Conservation (phyloP, 2,113 vertebrate species). For the Alethe castanea region DNA sequence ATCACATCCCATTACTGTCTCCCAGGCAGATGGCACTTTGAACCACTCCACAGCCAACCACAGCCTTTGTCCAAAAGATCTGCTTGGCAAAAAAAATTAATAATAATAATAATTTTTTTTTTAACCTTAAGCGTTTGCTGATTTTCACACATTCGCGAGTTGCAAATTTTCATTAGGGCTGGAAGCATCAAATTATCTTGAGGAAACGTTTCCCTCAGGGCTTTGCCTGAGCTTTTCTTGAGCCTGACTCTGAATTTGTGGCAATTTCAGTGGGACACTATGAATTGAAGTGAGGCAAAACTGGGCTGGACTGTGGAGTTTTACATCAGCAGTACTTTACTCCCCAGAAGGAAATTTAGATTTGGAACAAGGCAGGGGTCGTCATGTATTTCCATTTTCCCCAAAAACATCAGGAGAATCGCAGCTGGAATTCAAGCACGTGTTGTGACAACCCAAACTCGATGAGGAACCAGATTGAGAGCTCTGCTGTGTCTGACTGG, state of each 20-base stretch:
- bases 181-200: not conserved
- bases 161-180: not conserved
- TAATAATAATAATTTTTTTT: not conserved
- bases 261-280: not conserved
- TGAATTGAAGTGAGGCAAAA: not conserved
- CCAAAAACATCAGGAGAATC: not conserved
- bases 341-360: not conserved
- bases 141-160: not conserved
- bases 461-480: not conserved
- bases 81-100: not conserved
- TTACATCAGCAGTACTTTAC: not conserved
- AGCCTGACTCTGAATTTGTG: not conserved
- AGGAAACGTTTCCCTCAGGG: not conserved
- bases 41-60: not conserved
- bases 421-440: not conserved
- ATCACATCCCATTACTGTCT: conserved; percentile 40
- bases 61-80: not conserved
- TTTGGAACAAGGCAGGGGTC: not conserved
- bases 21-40: not conserved
- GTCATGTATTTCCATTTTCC: not conserved
- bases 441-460: not conserved
- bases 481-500: not conserved
- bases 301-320: not conserved
- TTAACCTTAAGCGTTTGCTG: not conserved
- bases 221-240: not conserved